phyloP scores from a whole-genome alignment of 2,113 vertebrate species.

The Cacatua alba region DNA sequence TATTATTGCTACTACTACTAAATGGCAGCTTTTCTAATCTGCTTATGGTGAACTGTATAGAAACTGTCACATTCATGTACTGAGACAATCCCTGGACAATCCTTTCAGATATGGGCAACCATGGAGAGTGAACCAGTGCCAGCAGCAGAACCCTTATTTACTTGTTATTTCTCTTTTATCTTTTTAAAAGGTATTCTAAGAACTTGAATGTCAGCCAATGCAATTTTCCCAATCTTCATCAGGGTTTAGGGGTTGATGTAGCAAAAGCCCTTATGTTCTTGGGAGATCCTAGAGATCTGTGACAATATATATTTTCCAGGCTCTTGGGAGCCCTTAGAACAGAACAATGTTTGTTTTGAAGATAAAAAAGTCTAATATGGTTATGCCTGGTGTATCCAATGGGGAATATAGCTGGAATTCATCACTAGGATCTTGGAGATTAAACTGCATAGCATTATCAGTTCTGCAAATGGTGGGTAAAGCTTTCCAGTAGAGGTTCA shows the following conservation, averaged over 20 bases:
- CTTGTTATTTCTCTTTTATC: neutral
- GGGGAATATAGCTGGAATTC: neutral
- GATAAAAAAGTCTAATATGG: neutral
- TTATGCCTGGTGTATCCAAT: neutral
- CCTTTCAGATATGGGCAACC: neutral
- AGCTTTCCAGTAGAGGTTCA: neutral
- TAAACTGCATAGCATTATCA: neutral
- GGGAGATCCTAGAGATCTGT: conserved; percentile 5
- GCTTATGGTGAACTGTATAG: neutral
- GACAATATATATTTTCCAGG: neutral
- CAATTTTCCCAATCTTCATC: neutral
- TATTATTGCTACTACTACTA: too few relatives aligned
- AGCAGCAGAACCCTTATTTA: neutral
- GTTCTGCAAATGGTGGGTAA: neutral
- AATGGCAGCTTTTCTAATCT: neutral
- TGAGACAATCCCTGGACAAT: neutral
- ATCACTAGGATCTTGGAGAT: neutral
- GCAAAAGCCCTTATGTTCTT: neutral
- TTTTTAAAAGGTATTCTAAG: neutral
- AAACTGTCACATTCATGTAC: fast-evolving
- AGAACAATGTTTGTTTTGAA: neutral
- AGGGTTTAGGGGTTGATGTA: neutral
- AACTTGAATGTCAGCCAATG: neutral
- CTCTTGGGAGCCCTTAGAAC: neutral
- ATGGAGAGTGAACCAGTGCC: neutral